Evolutionary conservation across 2,113 vertebrate species (phyloP).

Genomic region (Corydoras sp.): DNA sequence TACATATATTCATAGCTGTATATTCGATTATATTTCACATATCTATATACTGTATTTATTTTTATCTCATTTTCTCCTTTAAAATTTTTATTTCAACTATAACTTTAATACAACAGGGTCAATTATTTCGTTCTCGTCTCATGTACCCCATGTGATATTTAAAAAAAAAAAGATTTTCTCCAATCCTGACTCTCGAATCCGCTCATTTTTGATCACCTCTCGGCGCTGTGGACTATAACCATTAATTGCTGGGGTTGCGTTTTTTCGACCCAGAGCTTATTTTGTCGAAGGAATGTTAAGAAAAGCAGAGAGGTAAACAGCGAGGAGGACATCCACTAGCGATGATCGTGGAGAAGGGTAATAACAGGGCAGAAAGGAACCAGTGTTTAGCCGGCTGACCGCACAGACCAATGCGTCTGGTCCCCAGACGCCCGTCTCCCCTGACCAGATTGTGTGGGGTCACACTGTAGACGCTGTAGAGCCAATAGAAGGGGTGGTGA

Average conservation of each 20-base stretch:
- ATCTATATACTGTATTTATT: too few species aligned
- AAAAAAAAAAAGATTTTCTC: too few species aligned
- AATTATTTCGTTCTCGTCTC: too few species aligned
- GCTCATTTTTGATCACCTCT: constrained; percentile 35
- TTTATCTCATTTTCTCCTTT: too few species aligned
- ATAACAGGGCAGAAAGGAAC: constrained; percentile 73
- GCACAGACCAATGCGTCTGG: constrained; percentile 44
- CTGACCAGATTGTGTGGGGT: constrained; percentile 17
- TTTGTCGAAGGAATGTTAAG: constrained; percentile 39
- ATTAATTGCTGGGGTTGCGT: constrained; percentile 61
- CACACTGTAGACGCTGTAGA: constrained; percentile 5
- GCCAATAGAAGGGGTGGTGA: background rate
- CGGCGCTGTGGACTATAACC: constrained; percentile 45
- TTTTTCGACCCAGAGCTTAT: constrained; percentile 41
- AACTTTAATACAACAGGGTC: too few species aligned
- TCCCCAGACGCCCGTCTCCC: constrained; percentile 38
- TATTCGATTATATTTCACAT: too few species aligned
- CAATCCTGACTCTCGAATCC: background rate
- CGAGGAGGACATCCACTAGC: constrained; percentile 43
- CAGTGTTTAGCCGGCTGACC: constrained; percentile 64
- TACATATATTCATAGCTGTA: too few species aligned
- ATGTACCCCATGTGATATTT: too few species aligned
- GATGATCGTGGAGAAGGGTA: constrained; percentile 78
- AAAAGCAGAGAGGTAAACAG: constrained; percentile 54
- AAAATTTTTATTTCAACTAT: too few species aligned